These are phyloP conservation scores for Chymomyza amoena DNA, from an alignment of 2,888 invertebrate species.

Conservation along the genomic window DNA sequence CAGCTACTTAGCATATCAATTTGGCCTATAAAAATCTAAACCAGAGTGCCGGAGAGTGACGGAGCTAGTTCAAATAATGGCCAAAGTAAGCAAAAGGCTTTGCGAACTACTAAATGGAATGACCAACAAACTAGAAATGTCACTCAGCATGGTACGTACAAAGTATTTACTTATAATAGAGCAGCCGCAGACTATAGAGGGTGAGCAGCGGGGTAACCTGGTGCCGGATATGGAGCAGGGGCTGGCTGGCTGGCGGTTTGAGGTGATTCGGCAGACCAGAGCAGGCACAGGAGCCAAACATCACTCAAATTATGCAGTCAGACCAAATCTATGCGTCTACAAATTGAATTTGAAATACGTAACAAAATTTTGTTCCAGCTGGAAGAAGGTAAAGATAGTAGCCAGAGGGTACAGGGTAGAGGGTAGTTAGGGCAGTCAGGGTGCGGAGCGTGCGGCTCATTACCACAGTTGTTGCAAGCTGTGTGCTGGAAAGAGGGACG, in stretches of 20 bases:
- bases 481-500: not conserved
- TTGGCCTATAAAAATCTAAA: slow-evolving; percentile 31
- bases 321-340: not conserved
- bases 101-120: slow-evolving; percentile 15
- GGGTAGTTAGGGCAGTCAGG: too few relatives aligned
- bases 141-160: slow-evolving; percentile 13
- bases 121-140: slow-evolving; percentile 26
- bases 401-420: too few relatives aligned
- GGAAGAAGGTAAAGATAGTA: not conserved
- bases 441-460: not conserved
- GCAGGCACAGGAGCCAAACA: not conserved
- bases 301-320: not conserved
- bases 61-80: not conserved
- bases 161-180: not conserved
- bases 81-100: not conserved
- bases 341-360: slow-evolving; percentile 39
- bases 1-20: slow-evolving; percentile 64
- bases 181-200: not conserved
- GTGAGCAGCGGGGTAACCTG: too few relatives aligned
- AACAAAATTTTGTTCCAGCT: not conserved
- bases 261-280: too few relatives aligned
- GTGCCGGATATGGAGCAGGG: too few relatives aligned
- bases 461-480: not conserved
- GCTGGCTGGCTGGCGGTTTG: too few relatives aligned
- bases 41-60: not conserved